Evolutionary conservation across 2,888 invertebrate genomes (phyloP).

Genomic region (Scaptomyza cyrtandrae): DNA sequence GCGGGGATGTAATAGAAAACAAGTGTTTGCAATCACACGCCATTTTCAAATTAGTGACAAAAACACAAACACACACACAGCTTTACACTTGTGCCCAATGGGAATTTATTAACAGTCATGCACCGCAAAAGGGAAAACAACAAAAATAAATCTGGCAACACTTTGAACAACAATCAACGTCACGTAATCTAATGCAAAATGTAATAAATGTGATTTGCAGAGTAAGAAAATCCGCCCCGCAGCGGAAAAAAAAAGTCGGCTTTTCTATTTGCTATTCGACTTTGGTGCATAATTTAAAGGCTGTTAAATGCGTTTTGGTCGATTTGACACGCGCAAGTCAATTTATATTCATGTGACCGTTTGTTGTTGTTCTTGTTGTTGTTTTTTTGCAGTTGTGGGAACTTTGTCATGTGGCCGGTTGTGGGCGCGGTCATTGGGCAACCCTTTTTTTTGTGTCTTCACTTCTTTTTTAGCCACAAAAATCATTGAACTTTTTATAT

Average conservation of each 20-base stretch:
- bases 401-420: constrained; percentile 58
- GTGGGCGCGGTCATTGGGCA: constrained; percentile 29
- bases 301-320: constrained; percentile 47
- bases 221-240: constrained; percentile 21
- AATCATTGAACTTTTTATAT: constrained; percentile 30
- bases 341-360: constrained; percentile 66
- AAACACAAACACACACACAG: constrained; percentile 1
- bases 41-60: constrained; percentile 69
- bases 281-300: constrained; percentile 72
- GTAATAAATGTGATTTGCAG: constrained; percentile 70
- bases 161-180: constrained; percentile 53
- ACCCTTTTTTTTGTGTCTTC: constrained; percentile 32
- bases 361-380: constrained; percentile 9
- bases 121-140: background rate
- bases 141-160: constrained; percentile 41
- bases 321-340: constrained; percentile 32
- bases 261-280: constrained; percentile 60
- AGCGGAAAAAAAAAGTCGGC: background rate
- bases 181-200: constrained; percentile 73
- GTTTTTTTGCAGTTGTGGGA: constrained; percentile 47
- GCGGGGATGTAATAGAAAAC: constrained; percentile 36
- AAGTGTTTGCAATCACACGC: constrained; percentile 77
- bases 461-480: constrained; percentile 18
- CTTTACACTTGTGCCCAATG: constrained; percentile 16
- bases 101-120: constrained; percentile 48